Percentiles rank a stretch among this genome's conserved stretches.
phyloP scores from a whole-genome alignment of 2,888 invertebrate genomes.

The Uropetala carovei region DNA sequence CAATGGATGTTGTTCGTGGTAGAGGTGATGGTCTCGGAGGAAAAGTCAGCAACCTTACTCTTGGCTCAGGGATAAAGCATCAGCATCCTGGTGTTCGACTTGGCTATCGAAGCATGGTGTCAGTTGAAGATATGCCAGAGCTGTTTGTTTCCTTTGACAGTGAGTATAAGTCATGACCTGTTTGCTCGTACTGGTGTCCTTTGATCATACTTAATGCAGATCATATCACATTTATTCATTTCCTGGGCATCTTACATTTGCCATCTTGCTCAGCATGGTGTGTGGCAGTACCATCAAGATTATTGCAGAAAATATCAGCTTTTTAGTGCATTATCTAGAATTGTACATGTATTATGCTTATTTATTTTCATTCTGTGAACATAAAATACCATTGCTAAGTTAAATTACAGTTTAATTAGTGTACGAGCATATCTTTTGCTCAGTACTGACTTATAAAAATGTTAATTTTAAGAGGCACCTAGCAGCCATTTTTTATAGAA shows the following conservation, averaged over 20 bases:
- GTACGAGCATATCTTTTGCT: neutral
- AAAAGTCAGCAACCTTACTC: conserved; percentile 39
- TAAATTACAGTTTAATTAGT: neutral
- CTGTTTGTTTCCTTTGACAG: conserved; percentile 96
- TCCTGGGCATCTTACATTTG: conserved; percentile 45
- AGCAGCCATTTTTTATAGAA: too few species aligned
- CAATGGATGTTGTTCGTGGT: conserved; percentile 87
- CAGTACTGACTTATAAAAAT: too few species aligned
- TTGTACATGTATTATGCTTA: conserved; percentile 1
- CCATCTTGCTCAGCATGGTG: conserved; percentile 64
- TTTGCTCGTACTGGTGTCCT: neutral
- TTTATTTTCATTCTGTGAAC: neutral
- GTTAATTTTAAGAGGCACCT: too few species aligned
- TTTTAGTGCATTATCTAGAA: conserved; percentile 51
- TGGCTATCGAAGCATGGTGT: conserved; percentile 95
- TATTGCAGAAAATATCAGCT: conserved; percentile 39
- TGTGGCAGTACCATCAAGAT: conserved; percentile 42
- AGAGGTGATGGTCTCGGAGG: conserved; percentile 53
- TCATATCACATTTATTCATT: conserved; percentile 8
- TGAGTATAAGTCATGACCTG: conserved; percentile 77
- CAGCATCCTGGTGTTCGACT: conserved; percentile 81
- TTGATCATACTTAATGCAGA: neutral
- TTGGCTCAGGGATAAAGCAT: conserved; percentile 41
- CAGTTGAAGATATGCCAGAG: conserved; percentile 96
- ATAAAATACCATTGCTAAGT: neutral